Evolutionary conservation across 2,888 invertebrate genomes (phyloP), one percentile per base, ranked within the genome.

Genomic region (Luperina nickerlii): DNA sequence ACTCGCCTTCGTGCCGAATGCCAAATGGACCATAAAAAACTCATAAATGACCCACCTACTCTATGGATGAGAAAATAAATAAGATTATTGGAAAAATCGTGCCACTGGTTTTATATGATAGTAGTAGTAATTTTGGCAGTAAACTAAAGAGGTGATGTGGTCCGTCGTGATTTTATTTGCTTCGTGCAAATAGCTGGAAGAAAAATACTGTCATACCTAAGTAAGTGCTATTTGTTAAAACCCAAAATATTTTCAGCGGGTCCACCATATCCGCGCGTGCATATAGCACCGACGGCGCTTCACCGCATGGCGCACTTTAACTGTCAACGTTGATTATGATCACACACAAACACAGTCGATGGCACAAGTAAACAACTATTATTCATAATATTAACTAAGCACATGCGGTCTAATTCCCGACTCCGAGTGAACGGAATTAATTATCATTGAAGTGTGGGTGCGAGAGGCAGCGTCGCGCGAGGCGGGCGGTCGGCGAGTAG

Each of bases 171-270:
- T 79, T 69, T 84, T 83, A 82, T 84, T 73, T 69, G 24, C 54
- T 78, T 8, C 6, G 24, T 71, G 63, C 15, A 67, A 27, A 74
- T 63, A 72, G 38, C 72, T 72, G 48, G 60, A 74, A 81, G 66
- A 80, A 77, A 73, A 78, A 81, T 72, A 62, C 38, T n/a, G 57
- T 90, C 94, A 93, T 97, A 98, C 98, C 98, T 95, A 98, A 95
- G 94, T 98, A 98, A 93, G 98, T 98, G 97, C 98, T 98, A 97
- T 98, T 98, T 97, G 98, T 98, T 94, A 98, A 97, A 97, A 98
- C 98, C 98, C 98, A 98, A 96, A 98, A 98, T 95, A 98, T 98
- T 97, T 98, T 98, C 94, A 98, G 97, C 94, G 98, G 98, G 97
- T 98, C 98, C 95, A 98, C 98, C 98, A 98, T 98, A 97, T 97